A percentile compares a stretch with the other conserved stretches of the same genome.
phyloP scores from a whole-genome alignment of 1,140 invertebrate genomes.

The Pemphigus obesinymphae region DNA sequence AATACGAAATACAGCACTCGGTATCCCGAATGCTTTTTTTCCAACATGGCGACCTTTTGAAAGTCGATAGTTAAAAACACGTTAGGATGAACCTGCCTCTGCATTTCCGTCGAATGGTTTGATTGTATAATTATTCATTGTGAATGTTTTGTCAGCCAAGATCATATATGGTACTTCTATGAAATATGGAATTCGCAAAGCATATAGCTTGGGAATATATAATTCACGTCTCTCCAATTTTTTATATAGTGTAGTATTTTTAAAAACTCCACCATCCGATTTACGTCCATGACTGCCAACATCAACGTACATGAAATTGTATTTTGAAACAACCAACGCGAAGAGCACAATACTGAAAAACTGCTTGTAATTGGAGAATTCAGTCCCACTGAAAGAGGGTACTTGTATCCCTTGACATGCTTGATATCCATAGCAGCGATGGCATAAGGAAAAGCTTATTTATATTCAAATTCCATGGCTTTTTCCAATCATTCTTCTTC shows the following conservation, averaged over 20 bases:
- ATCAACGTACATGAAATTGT: not conserved
- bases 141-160: slow-evolving; percentile 51
- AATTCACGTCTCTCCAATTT: slow-evolving; percentile 44
- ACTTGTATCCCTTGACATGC: not conserved
- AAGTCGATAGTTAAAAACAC: slow-evolving; percentile 49
- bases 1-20: not conserved
- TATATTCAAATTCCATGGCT: too few relatives aligned
- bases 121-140: slow-evolving; percentile 49
- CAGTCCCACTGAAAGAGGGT: too few relatives aligned
- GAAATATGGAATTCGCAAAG: not conserved
- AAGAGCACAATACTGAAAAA: slow-evolving; percentile 53
- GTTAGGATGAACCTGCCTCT: slow-evolving; percentile 38
- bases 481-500: too few relatives aligned
- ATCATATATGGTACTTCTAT: slow-evolving; percentile 46
- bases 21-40: slow-evolving; percentile 52
- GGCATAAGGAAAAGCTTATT: too few relatives aligned
- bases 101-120: slow-evolving; percentile 48
- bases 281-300: not conserved
- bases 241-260: slow-evolving; percentile 46
- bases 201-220: not conserved
- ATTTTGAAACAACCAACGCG: not conserved
- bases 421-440: too few relatives aligned
- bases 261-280: slow-evolving; percentile 44
- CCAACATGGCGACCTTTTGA: slow-evolving; percentile 46
- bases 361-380: not conserved